A percentile compares a stretch with the other conserved stretches of the same genome.
phyloP scores from a whole-genome alignment of 2,113 vertebrate genomes.

The Chionodraco myersi region DNA sequence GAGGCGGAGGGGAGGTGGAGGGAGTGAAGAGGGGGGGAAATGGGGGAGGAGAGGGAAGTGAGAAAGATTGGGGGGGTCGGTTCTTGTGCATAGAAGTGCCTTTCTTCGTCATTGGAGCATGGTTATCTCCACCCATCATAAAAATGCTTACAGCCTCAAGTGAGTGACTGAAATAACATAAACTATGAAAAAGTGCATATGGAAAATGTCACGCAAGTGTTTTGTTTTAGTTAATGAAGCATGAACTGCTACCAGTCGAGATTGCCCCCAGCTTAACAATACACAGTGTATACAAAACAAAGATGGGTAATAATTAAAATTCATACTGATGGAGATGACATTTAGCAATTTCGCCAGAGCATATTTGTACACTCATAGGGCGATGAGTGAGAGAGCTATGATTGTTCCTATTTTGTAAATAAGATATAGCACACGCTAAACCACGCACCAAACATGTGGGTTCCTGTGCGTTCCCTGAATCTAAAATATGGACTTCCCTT shows the following conservation, averaged over 20 bases:
- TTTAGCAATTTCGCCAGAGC: slow-evolving; percentile 45
- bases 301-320: slow-evolving; percentile 61
- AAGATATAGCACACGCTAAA: slow-evolving; percentile 22
- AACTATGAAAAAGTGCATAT: slow-evolving; percentile 51
- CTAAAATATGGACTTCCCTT: not conserved
- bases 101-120: slow-evolving; percentile 31
- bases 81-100: slow-evolving; percentile 23
- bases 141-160: slow-evolving; percentile 56
- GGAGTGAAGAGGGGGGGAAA: slow-evolving; percentile 8
- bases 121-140: slow-evolving; percentile 46
- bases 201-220: slow-evolving; percentile 69
- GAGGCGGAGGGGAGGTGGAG: slow-evolving; percentile 19
- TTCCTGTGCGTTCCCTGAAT: not conserved
- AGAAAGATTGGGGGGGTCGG: not conserved
- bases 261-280: slow-evolving; percentile 58
- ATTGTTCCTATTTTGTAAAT: slow-evolving; percentile 48
- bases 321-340: slow-evolving; percentile 59
- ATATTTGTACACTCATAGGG: slow-evolving; percentile 32
- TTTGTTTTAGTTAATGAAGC: slow-evolving; percentile 76
- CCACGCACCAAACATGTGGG: not conserved
- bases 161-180: slow-evolving; percentile 66
- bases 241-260: slow-evolving; percentile 66
- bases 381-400: slow-evolving; percentile 24
- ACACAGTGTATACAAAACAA: slow-evolving; percentile 63
- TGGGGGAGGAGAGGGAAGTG: not conserved